These are phyloP conservation scores for Gobionotothen gibberifrons DNA, from an alignment of 2,797 vertebrate genomes.

Conservation along the genomic window DNA sequence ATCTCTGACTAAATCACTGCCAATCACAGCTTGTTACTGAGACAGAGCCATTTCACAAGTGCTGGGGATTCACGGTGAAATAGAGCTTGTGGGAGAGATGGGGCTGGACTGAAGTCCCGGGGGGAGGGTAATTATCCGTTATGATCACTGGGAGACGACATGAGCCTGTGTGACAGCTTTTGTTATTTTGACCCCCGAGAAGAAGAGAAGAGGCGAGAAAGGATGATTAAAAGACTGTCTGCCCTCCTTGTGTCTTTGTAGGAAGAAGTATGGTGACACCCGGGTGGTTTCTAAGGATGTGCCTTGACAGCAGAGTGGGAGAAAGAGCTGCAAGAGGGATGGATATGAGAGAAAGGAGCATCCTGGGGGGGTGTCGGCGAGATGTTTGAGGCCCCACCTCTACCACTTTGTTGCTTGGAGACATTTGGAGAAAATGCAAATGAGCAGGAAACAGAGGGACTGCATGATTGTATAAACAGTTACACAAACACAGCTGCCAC, in stretches of 20 bases:
- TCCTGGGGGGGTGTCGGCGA: conserved; percentile 64
- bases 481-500: conserved; percentile 71
- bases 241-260: conserved; percentile 81
- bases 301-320: conserved; percentile 73
- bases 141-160: conserved; percentile 85
- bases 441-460: conserved; percentile 72
- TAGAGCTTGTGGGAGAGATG: conserved; percentile 74
- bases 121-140: conserved; percentile 86
- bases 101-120: conserved; percentile 69
- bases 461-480: conserved; percentile 77
- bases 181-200: conserved; percentile 82
- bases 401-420: conserved; percentile 74
- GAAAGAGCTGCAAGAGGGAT: conserved; percentile 53
- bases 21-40: conserved; percentile 83
- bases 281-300: conserved; percentile 78
- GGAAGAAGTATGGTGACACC: conserved; percentile 79
- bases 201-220: conserved; percentile 72
- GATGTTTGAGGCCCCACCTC: conserved; percentile 72
- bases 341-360: conserved; percentile 69
- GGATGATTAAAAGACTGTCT: conserved; percentile 82
- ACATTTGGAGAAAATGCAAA: conserved; percentile 81
- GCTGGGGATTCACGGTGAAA: conserved; percentile 71
- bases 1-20: conserved; percentile 78
- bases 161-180: conserved; percentile 81
- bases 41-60: conserved; percentile 78